Evolutionary conservation across 1,140 invertebrate species (phyloP).

Genomic region (Musca vetustissima): DNA sequence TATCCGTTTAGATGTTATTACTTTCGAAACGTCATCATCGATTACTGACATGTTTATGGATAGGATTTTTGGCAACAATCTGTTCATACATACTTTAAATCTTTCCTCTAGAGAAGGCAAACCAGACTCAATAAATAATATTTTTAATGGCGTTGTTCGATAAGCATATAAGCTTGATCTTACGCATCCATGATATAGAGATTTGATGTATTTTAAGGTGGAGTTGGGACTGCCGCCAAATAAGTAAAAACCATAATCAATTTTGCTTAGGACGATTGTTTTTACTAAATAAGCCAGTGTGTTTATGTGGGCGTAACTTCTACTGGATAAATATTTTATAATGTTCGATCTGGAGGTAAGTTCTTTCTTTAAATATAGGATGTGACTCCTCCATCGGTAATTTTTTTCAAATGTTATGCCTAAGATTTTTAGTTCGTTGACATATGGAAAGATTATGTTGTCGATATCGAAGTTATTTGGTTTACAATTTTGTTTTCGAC

Average conservation of each 20-base stretch:
- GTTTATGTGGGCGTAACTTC: background rate
- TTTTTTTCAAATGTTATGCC: background rate
- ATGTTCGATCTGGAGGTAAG: background rate
- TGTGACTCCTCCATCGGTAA: background rate
- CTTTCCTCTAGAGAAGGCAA: background rate
- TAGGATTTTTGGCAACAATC: background rate
- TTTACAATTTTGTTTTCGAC: too few relatives aligned
- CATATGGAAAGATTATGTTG: too few relatives aligned
- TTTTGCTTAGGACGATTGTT: background rate
- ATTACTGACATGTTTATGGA: background rate
- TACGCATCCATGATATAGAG: background rate
- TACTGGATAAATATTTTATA: background rate
- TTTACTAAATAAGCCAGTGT: background rate
- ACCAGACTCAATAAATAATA: background rate
- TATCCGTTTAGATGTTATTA: background rate
- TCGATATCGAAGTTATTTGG: too few relatives aligned
- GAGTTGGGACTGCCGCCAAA: background rate
- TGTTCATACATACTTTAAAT: background rate
- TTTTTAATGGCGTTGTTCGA: background rate
- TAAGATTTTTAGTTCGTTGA: too few relatives aligned
- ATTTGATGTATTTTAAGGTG: background rate
- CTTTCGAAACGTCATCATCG: background rate
- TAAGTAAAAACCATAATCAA: background rate
- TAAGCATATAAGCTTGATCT: background rate
- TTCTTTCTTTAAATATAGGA: too few relatives aligned